Evolutionary conservation across 2,888 invertebrate species (phyloP).

Genomic region (Tinea pellionella): DNA sequence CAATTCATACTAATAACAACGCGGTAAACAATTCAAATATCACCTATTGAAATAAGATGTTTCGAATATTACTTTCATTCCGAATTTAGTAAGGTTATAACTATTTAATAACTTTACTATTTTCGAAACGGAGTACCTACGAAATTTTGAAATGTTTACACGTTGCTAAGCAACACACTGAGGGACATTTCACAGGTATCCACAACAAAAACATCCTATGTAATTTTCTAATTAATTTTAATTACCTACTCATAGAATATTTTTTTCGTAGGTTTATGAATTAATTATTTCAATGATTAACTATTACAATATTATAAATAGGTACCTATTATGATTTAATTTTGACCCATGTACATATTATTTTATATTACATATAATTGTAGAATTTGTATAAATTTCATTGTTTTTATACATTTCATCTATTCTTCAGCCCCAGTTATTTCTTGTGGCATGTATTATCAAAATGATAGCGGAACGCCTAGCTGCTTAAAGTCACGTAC

Average conservation of each 20-base stretch:
- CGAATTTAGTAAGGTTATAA: background rate
- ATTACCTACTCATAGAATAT: background rate
- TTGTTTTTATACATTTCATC: too few species aligned
- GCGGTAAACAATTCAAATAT: background rate
- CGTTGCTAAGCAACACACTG: background rate
- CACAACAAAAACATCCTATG: background rate
- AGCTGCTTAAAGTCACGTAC: background rate
- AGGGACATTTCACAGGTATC: background rate
- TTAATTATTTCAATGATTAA: too few species aligned
- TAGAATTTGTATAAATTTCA: too few species aligned
- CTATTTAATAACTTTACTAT: background rate
- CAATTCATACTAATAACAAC: background rate
- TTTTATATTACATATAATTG: too few species aligned
- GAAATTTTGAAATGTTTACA: too few species aligned
- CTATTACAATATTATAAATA: too few species aligned
- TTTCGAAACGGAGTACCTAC: background rate
- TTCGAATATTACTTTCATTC: background rate
- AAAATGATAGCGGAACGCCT: background rate
- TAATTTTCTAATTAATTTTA: background rate
- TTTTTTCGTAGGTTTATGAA: too few species aligned
- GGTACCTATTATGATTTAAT: too few species aligned
- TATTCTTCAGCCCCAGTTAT: too few species aligned
- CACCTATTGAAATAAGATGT: background rate
- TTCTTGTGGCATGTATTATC: too few species aligned
- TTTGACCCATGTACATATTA: too few species aligned